These are phyloP conservation scores for Piaya cayana DNA, from an alignment of 2,113 vertebrate species.

Conservation along the genomic window DNA sequence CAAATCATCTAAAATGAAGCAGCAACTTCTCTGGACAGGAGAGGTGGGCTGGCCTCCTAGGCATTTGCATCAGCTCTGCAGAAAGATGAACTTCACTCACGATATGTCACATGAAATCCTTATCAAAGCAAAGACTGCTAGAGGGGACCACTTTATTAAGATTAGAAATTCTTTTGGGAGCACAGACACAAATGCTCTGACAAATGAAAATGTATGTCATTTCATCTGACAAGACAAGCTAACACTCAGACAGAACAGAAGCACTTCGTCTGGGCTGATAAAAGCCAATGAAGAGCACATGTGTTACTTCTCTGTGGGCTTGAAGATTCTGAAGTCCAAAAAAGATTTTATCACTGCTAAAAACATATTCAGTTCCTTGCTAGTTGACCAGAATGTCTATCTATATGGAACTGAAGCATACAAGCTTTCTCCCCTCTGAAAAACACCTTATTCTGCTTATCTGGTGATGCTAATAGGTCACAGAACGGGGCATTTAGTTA, in stretches of 20 bases:
- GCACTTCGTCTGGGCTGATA: neutral
- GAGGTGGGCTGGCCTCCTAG: neutral
- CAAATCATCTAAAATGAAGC: neutral
- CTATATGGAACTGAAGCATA: neutral
- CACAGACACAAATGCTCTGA: constrained; percentile 45
- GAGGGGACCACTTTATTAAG: constrained; percentile 41
- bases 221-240: constrained; percentile 55
- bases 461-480: neutral
- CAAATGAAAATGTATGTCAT: constrained; percentile 44
- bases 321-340: neutral
- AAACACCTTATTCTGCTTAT: neutral
- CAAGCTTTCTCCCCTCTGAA: neutral
- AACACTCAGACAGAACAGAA: constrained; percentile 40
- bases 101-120: constrained; percentile 53
- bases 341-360: neutral
- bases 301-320: neutral
- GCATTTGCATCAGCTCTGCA: constrained; percentile 45
- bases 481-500: neutral
- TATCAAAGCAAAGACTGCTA: constrained; percentile 24
- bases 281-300: neutral
- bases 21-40: neutral
- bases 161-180: constrained; percentile 34
- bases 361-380: neutral
- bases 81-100: constrained; percentile 48
- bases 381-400: neutral